phyloP scores from a whole-genome alignment of 2,113 vertebrate genomes.

The Ctenodactylus gundi region DNA sequence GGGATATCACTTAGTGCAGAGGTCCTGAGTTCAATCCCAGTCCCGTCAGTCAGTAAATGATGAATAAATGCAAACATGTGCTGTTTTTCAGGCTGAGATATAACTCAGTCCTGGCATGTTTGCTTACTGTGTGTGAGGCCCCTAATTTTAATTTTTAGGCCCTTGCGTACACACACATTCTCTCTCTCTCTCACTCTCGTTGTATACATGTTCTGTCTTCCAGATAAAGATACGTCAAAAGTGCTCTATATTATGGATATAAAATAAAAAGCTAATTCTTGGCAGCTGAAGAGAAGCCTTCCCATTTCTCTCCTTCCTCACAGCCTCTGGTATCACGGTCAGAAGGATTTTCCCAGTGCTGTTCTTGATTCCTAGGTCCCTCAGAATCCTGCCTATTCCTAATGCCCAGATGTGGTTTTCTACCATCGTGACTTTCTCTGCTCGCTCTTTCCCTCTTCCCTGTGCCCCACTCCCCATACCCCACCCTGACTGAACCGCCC shows the following conservation, averaged over 20 bases:
- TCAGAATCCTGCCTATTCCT: neutral
- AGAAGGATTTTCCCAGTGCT: neutral
- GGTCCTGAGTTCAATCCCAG: too few species aligned
- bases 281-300: neutral
- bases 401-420: neutral
- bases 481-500: too few species aligned
- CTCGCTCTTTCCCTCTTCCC: accelerated
- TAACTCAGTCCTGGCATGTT: neutral
- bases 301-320: neutral
- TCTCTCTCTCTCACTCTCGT: too few species aligned
- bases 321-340: neutral
- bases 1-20: too few species aligned
- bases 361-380: too few species aligned
- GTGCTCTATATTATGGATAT: neutral
- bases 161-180: neutral
- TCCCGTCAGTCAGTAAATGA: too few species aligned
- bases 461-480: too few species aligned
- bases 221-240: neutral
- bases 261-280: neutral
- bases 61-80: too few species aligned
- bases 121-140: neutral
- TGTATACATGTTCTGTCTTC: too few species aligned
- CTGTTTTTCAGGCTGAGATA: neutral
- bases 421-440: neutral
- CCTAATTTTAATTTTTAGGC: neutral